phyloP scores from a whole-genome alignment of 2,113 vertebrate species.

The Oostethus manadensis region DNA sequence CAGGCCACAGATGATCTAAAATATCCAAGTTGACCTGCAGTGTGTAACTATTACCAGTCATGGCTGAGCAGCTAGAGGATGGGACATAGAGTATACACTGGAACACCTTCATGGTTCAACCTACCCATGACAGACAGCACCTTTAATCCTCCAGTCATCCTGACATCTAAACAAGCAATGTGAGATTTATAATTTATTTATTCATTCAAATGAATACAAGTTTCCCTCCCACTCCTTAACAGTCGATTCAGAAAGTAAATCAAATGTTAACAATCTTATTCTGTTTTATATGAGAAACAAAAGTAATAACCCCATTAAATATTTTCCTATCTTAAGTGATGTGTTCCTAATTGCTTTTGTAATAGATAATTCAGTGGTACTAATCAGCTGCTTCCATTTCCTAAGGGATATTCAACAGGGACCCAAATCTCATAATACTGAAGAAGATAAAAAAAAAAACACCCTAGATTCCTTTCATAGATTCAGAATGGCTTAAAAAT shows the following conservation, averaged over 20 bases:
- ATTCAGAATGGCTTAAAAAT: slow-evolving; percentile 10
- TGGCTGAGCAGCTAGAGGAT: too few relatives aligned
- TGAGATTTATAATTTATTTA: slow-evolving; percentile 10
- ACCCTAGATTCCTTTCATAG: slow-evolving; percentile 36
- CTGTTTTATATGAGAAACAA: slow-evolving; percentile 18
- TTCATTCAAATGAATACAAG: not conserved
- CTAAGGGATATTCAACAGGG: slow-evolving; percentile 37
- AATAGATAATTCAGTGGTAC: slow-evolving; percentile 51
- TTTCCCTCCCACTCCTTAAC: not conserved
- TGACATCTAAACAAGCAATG: slow-evolving; percentile 7
- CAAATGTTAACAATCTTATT: not conserved
- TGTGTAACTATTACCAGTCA: too few relatives aligned
- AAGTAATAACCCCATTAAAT: slow-evolving; percentile 23
- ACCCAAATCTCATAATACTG: slow-evolving; percentile 42
- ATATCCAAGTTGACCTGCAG: too few relatives aligned
- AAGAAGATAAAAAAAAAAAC: slow-evolving; percentile 29
- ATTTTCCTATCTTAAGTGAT: slow-evolving; percentile 16
- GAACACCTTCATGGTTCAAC: too few relatives aligned
- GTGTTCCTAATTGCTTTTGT: slow-evolving; percentile 46
- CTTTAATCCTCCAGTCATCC: not conserved
- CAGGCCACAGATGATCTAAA: too few relatives aligned
- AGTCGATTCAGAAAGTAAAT: slow-evolving; percentile 8
- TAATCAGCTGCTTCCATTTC: slow-evolving; percentile 46
- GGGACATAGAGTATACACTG: too few relatives aligned
- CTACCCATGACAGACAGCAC: not conserved